A percentile compares a stretch with the other conserved stretches of the same genome.
phyloP scores from a whole-genome alignment of 2,113 vertebrate species.

The Nyctibius bracteatus region DNA sequence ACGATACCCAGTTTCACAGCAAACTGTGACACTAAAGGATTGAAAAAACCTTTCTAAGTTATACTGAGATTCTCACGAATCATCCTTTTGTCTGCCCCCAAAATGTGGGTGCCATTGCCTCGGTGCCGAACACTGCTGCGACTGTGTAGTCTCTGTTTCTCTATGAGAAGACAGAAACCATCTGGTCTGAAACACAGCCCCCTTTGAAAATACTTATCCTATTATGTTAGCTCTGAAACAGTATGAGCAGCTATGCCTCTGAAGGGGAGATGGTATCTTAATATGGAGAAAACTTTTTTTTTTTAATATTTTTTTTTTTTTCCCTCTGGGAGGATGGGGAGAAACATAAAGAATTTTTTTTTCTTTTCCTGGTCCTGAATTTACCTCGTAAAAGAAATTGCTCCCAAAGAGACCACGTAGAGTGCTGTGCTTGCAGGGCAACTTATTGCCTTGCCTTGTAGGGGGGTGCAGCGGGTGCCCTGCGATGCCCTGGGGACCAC shows the following conservation, averaged over 20 bases:
- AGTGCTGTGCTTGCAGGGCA: neutral
- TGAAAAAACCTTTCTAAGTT: constrained; percentile 55
- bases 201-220: constrained; percentile 78
- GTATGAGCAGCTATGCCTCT: constrained; percentile 64
- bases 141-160: constrained; percentile 77
- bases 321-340: neutral
- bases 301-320: neutral
- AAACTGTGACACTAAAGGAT: constrained; percentile 48
- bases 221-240: constrained; percentile 75
- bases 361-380: too few species aligned
- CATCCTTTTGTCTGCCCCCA: constrained; percentile 76
- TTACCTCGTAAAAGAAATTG: neutral
- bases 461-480: accelerated
- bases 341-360: neutral
- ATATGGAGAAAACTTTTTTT: constrained; percentile 3
- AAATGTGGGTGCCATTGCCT: constrained; percentile 77
- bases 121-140: constrained; percentile 72
- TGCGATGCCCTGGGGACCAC: accelerated
- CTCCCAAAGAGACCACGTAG: neutral
- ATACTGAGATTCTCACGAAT: constrained; percentile 69
- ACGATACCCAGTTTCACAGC: constrained; percentile 53
- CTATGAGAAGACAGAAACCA: constrained; percentile 78
- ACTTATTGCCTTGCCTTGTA: neutral
- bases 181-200: constrained; percentile 79
- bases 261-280: constrained; percentile 64